Evolutionary conservation across 2,113 vertebrate species (phyloP).

Genomic region (Romanogobio albipinnatus): DNA sequence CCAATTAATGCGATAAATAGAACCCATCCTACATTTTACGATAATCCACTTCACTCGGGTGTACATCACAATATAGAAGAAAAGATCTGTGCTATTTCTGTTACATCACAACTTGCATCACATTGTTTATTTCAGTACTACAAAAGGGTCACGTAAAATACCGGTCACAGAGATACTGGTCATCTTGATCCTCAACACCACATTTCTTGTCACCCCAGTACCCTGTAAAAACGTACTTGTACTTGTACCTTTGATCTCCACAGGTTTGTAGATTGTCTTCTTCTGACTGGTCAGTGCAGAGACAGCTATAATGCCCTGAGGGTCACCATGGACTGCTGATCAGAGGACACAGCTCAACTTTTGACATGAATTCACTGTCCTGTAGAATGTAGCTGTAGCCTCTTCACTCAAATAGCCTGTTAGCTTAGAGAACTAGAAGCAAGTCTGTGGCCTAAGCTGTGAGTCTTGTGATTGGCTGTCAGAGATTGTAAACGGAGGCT

Average conservation of each 20-base stretch:
- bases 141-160: background rate
- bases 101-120: background rate
- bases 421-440: slow-evolving; percentile 16
- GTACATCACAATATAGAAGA: background rate
- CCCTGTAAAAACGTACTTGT: slow-evolving; percentile 11
- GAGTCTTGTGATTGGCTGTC: slow-evolving; percentile 45
- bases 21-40: background rate
- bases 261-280: slow-evolving; percentile 38
- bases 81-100: background rate
- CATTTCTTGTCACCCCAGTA: background rate
- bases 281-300: slow-evolving; percentile 25
- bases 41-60: background rate
- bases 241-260: slow-evolving; percentile 54
- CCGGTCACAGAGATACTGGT: background rate
- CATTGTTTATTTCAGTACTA: background rate
- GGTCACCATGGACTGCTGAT: slow-evolving; percentile 36
- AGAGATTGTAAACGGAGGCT: slow-evolving; percentile 26
- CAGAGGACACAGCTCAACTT: background rate
- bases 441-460: slow-evolving; percentile 35
- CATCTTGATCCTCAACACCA: background rate
- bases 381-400: slow-evolving; percentile 6
- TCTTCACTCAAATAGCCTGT: slow-evolving; percentile 1
- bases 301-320: slow-evolving; percentile 23
- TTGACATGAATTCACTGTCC: background rate
- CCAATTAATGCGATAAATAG: no score